phyloP scores from a whole-genome alignment of 37 sponge, comb jelly and placozoan species.

The Amphimedon queenslandica region DNA sequence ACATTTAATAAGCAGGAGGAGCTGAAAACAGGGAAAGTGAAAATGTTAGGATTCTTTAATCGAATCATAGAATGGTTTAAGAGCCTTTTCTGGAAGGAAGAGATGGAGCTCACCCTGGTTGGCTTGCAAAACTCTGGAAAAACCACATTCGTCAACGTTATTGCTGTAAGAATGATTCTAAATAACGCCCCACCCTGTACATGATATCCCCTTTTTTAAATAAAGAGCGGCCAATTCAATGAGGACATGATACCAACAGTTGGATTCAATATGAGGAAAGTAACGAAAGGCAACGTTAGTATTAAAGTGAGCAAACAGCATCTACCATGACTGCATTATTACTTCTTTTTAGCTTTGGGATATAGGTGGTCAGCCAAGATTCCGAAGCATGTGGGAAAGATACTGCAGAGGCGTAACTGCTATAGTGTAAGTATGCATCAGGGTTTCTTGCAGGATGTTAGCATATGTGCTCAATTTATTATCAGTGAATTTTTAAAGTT shows the following conservation, averaged over 20 bases:
- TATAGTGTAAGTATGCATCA: conserved; percentile 75
- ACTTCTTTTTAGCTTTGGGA: conserved; percentile 87
- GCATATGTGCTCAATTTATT: too few species aligned
- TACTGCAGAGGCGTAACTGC: conserved; percentile 98
- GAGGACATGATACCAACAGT: conserved; percentile 99
- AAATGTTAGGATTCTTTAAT: conserved; percentile 83
- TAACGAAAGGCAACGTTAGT: conserved; percentile 96
- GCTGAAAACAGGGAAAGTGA: too few species aligned
- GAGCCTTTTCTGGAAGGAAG: conserved; percentile 99
- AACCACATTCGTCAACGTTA: conserved; percentile 98
- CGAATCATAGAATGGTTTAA: conserved; percentile 91
- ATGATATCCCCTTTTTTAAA: too few species aligned
- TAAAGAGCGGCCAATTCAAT: conserved; percentile 97
- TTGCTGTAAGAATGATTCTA: conserved; percentile 80
- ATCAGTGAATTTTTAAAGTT: too few species aligned
- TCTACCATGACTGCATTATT: neutral
- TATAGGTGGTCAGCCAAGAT: conserved; percentile 98
- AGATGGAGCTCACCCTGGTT: conserved; percentile 98
- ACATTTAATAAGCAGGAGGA: too few species aligned
- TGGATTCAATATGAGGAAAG: conserved; percentile 99
- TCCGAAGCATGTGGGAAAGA: conserved; percentile 99
- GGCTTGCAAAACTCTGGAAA: conserved; percentile 98
- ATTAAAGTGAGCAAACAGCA: conserved; percentile 70
- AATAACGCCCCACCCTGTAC: neutral
- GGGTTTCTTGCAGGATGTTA: neutral